Percentiles rank a stretch among this genome's conserved stretches.
Evolutionary conservation across 1,140 invertebrate species (phyloP).

Genomic region (Caenorhabditis elegans): DNA sequence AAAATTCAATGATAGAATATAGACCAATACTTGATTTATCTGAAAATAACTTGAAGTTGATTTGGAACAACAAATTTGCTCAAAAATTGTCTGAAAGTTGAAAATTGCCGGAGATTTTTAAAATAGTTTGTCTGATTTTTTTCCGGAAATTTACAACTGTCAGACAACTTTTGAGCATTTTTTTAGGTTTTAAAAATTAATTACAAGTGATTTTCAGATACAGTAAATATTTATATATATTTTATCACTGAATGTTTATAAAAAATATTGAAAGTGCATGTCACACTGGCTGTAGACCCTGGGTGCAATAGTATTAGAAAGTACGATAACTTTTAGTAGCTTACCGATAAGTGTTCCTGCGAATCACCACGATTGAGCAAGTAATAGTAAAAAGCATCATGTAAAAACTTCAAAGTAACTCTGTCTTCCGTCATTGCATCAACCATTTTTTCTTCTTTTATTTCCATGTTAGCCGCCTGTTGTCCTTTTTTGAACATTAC

Average conservation of each 20-base stretch:
- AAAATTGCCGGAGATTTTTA: too few species aligned
- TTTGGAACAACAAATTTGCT: too few species aligned
- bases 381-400: constrained; percentile 66
- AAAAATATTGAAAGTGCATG: too few species aligned
- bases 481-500: constrained; percentile 66
- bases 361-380: constrained; percentile 62
- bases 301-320: too few species aligned
- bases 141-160: not conserved
- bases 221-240: constrained; percentile 28
- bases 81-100: too few species aligned
- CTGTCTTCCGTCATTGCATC: constrained; percentile 63
- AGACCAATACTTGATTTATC: too few species aligned
- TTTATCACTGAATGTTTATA: not conserved
- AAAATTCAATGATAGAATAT: too few species aligned
- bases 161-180: not conserved
- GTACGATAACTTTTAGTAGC: too few species aligned
- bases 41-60: too few species aligned
- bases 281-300: too few species aligned
- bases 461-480: constrained; percentile 58
- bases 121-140: too few species aligned
- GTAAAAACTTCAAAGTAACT: constrained; percentile 59
- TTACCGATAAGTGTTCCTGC: constrained; percentile 60
- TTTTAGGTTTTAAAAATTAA: not conserved
- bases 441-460: constrained; percentile 52
- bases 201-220: not conserved